Conservation (phyloP, 2,113 vertebrate species). For the Ovis canadensis region DNA sequence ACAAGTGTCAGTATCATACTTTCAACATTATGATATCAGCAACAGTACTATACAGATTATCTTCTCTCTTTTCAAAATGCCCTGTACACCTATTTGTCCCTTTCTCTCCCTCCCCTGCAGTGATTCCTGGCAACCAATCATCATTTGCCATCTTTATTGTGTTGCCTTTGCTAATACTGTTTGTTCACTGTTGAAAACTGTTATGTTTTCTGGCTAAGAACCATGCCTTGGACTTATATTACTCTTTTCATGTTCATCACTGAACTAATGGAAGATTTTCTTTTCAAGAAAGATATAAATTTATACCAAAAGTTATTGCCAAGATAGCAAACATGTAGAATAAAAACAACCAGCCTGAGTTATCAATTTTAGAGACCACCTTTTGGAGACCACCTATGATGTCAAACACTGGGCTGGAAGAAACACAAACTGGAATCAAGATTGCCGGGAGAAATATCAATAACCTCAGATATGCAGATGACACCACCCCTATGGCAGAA, state of each 20-base stretch:
- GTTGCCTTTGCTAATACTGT: neutral
- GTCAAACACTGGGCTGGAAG: neutral
- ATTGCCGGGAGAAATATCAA: no score
- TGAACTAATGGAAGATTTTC: neutral
- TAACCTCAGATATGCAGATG: no score
- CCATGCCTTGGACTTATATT: neutral
- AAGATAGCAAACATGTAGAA: neutral
- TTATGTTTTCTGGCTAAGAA: neutral
- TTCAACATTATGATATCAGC: neutral
- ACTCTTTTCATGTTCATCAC: neutral
- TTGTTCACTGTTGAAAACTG: neutral
- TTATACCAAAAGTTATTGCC: neutral
- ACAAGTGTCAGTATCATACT: no score
- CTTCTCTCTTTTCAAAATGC: neutral
- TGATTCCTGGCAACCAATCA: neutral
- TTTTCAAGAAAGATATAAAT: neutral
- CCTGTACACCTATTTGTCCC: neutral
- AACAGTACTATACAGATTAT: neutral
- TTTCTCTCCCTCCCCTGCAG: neutral
- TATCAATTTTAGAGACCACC: neutral
- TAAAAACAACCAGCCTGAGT: neutral
- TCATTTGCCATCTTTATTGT: neutral
- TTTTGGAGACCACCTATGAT: neutral
- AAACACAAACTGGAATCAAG: no score
- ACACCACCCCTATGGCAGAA: no score